These are phyloP conservation scores for Drosophila pegasa DNA, from an alignment of 2,888 invertebrate genomes.

Conservation along the genomic window DNA sequence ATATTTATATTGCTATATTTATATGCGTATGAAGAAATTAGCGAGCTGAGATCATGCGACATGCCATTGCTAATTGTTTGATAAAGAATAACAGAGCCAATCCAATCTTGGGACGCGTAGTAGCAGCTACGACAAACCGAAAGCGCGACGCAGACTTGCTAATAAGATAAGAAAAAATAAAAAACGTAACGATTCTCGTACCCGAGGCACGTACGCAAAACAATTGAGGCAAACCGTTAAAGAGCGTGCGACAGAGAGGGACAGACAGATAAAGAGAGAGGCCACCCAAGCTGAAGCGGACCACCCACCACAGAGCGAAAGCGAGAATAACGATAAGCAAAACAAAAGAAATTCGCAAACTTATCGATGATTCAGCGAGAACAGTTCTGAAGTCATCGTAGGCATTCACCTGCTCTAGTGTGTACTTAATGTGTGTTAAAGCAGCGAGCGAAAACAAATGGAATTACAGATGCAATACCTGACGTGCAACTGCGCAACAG, in stretches of 20 bases:
- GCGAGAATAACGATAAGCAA: constrained; percentile 45
- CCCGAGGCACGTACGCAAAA: constrained; percentile 64
- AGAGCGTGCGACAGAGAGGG: background rate
- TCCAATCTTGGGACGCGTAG: constrained; percentile 19
- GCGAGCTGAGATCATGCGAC: constrained; percentile 42
- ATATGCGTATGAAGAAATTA: constrained; percentile 9
- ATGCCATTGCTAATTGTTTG: constrained; percentile 55
- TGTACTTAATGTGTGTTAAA: constrained; percentile 37
- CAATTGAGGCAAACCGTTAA: constrained; percentile 11
- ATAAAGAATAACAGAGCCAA: constrained; percentile 56
- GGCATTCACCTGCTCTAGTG: background rate
- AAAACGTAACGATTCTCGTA: constrained; percentile 47
- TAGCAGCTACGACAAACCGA: constrained; percentile 17
- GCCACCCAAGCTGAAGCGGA: constrained; percentile 57
- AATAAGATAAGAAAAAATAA: constrained; percentile 53
- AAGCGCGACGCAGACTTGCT: constrained; percentile 30
- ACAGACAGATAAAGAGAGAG: constrained; percentile 3
- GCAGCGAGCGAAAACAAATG: constrained; percentile 48
- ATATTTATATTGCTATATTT: background rate
- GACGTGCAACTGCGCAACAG: constrained; percentile 65
- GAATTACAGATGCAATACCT: constrained; percentile 38
- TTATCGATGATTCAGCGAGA: constrained; percentile 60
- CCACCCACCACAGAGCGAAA: constrained; percentile 42
- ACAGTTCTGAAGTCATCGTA: constrained; percentile 36
- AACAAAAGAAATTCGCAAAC: constrained; percentile 42